These are phyloP conservation scores for Streblospio benedicti DNA, from an alignment of 1,140 invertebrate genomes.

Conservation along the genomic window DNA sequence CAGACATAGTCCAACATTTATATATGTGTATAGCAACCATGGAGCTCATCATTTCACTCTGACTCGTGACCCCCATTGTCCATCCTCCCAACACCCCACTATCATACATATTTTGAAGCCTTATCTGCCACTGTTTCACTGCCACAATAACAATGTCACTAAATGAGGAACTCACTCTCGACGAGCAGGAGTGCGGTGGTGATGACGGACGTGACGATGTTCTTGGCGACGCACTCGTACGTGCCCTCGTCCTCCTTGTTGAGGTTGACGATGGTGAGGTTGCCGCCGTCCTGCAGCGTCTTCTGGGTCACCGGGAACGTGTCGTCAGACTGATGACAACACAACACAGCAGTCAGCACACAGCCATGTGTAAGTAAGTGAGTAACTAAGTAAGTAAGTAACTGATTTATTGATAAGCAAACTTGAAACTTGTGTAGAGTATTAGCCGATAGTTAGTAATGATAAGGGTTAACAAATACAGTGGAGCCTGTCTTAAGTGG, in stretches of 20 bases:
- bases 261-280: slow-evolving; percentile 82
- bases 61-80: too few species aligned
- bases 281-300: slow-evolving; percentile 56
- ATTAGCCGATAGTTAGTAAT: too few species aligned
- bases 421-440: slow-evolving; percentile 2
- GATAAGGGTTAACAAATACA: too few species aligned
- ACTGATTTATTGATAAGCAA: not conserved
- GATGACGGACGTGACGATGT: slow-evolving; percentile 88
- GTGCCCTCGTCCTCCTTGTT: slow-evolving; percentile 81
- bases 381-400: too few species aligned
- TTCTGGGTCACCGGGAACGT: slow-evolving; percentile 15
- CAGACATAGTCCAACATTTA: not conserved
- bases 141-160: too few species aligned
- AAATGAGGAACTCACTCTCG: slow-evolving; percentile 52
- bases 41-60: too few species aligned
- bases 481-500: too few species aligned
- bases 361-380: not conserved
- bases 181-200: slow-evolving; percentile 81
- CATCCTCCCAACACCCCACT: too few species aligned
- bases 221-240: slow-evolving; percentile 88
- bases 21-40: too few species aligned
- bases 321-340: slow-evolving; percentile 8
- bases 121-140: too few species aligned
- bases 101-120: too few species aligned
- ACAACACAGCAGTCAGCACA: not conserved